Percentiles rank a stretch among this genome's conserved stretches.
Conservation (phyloP, 1,140 invertebrate genomes). For the Pogonomyrmex barbatus region DNA sequence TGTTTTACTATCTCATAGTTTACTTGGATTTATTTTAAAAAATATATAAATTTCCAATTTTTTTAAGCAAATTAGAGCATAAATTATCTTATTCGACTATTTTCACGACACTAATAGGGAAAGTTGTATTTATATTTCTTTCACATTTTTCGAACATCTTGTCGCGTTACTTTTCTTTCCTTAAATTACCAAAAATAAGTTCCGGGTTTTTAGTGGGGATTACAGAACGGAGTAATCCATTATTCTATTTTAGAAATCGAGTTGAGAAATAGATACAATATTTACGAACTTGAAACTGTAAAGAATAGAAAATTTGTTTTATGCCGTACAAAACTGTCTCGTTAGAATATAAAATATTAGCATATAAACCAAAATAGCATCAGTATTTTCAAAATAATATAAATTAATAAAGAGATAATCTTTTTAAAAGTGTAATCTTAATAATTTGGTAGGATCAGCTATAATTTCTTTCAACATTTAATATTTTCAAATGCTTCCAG, state of each 20-base stretch:
- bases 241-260: conserved; percentile 37
- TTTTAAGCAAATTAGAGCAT: neutral
- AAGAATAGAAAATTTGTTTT: neutral
- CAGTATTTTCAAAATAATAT: neutral
- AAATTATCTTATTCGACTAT: neutral
- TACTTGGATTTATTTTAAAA: neutral
- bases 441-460: neutral
- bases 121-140: neutral
- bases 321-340: neutral
- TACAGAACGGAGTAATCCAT: conserved; percentile 1
- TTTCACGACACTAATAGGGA: conserved; percentile 7
- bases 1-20: neutral
- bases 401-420: neutral
- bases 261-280: conserved; percentile 30
- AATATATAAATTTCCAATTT: neutral
- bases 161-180: conserved; percentile 34
- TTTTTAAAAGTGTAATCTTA: neutral
- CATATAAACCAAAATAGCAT: neutral
- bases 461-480: neutral
- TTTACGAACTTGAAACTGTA: neutral
- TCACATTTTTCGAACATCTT: conserved; percentile 36
- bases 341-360: neutral
- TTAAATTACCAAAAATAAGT: conserved; percentile 28
- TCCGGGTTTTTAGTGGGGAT: neutral
- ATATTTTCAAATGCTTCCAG: neutral